Conservation (phyloP, 2,888 invertebrate species). For the Pantelozetes paolii region DNA sequence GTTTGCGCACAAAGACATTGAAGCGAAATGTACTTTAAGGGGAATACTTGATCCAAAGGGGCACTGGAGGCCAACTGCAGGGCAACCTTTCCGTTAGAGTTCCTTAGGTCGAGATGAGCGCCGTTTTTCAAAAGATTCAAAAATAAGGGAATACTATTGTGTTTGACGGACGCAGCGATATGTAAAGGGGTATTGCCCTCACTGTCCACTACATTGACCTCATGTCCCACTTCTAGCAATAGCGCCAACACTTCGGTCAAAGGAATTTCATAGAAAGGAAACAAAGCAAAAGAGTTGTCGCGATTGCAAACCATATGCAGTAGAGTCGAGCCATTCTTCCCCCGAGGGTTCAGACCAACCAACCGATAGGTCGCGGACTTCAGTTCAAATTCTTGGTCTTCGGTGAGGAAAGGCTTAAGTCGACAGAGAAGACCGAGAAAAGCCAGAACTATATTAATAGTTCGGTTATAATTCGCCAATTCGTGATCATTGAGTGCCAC, state of each 20-base stretch:
- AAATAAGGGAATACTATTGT: slow-evolving; percentile 67
- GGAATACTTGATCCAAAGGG: slow-evolving; percentile 60
- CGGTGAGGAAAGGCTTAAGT: slow-evolving; percentile 52
- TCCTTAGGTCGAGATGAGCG: slow-evolving; percentile 77
- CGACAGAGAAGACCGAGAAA: slow-evolving; percentile 71
- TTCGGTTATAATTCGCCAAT: slow-evolving; percentile 71
- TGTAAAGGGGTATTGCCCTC: slow-evolving; percentile 84
- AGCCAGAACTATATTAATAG: slow-evolving; percentile 78
- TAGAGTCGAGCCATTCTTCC: slow-evolving; percentile 52
- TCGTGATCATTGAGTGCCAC: slow-evolving; percentile 64
- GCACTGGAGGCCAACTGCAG: slow-evolving; percentile 64
- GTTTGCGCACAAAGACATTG: slow-evolving; percentile 80
- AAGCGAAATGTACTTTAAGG: slow-evolving; percentile 70
- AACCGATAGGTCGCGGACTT: slow-evolving; percentile 69
- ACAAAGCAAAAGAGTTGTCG: slow-evolving; percentile 59
- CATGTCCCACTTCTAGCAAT: slow-evolving; percentile 74
- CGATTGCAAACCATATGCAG: slow-evolving; percentile 76
- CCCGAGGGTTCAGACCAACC: slow-evolving; percentile 64
- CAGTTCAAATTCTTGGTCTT: slow-evolving; percentile 56
- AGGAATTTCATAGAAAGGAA: slow-evolving; percentile 48
- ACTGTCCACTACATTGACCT: slow-evolving; percentile 71
- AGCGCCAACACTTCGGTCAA: slow-evolving; percentile 64
- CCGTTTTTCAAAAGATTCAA: slow-evolving; percentile 70
- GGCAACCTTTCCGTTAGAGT: slow-evolving; percentile 71
- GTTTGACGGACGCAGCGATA: slow-evolving; percentile 68